Conservation (phyloP, 2,113 vertebrate genomes). For the Crotalus helleri region DNA sequence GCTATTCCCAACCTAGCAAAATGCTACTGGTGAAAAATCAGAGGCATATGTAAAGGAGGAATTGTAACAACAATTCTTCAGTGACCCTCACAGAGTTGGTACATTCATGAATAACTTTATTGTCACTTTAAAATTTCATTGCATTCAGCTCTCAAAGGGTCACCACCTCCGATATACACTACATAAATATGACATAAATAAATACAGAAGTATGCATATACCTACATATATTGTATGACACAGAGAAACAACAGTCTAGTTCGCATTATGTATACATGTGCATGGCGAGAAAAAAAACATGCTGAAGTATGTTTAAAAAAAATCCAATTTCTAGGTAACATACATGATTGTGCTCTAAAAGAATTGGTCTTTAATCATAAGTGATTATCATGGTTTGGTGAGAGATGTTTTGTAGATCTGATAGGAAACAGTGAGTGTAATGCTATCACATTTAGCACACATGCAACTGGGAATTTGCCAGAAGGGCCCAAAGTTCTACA, state of each 20-base stretch:
- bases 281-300: too few species aligned
- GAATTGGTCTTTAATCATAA: background rate
- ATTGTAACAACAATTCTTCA: background rate
- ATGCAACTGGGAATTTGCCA: background rate
- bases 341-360: background rate
- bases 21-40: background rate
- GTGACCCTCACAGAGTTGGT: background rate
- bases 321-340: background rate
- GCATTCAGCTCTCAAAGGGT: too few species aligned
- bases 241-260: too few species aligned
- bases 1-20: background rate
- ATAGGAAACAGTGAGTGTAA: background rate
- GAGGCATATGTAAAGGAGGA: background rate
- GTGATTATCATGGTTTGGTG: background rate
- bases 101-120: background rate
- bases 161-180: too few species aligned
- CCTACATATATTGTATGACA: too few species aligned
- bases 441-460: background rate
- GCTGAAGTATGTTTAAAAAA: background rate
- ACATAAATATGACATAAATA: too few species aligned
- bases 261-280: too few species aligned
- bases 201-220: too few species aligned
- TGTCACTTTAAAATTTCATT: too few species aligned
- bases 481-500: background rate
- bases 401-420: background rate